phyloP scores from a whole-genome alignment of 2,888 invertebrate genomes.

The Drosophila prostipennis region DNA sequence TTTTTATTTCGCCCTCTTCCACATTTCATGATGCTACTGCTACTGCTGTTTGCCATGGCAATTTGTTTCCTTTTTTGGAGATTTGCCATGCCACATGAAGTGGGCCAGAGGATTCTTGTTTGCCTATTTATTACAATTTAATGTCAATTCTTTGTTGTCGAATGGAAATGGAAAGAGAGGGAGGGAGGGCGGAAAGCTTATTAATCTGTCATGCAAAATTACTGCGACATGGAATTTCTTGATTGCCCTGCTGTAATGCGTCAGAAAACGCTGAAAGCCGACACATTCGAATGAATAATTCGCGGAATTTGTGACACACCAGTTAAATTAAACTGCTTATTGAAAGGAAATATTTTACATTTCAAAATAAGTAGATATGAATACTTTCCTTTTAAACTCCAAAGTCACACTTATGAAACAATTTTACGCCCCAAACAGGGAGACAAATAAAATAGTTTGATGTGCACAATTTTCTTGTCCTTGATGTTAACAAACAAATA shows the following conservation, averaged over 20 bases:
- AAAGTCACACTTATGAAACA: no score
- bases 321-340: background rate
- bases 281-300: conserved; percentile 31
- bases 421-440: background rate
- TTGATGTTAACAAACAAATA: conserved; percentile 13
- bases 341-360: background rate
- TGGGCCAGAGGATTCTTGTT: conserved; percentile 43
- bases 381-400: no score
- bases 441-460: background rate
- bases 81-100: conserved; percentile 36
- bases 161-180: background rate
- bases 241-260: conserved; percentile 28
- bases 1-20: conserved; percentile 25
- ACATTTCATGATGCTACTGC: conserved; percentile 31
- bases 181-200: conserved; percentile 13
- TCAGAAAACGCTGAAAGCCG: conserved; percentile 20
- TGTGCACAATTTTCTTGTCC: conserved; percentile 1
- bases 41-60: conserved; percentile 45
- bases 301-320: background rate
- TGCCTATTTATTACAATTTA: conserved; percentile 65
- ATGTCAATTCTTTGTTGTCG: conserved; percentile 53
- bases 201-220: conserved; percentile 60
- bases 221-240: conserved; percentile 38
- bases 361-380: background rate
- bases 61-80: conserved; percentile 41